These are phyloP conservation scores for Saccopteryx leptura DNA, from an alignment of 2,113 vertebrate species.

Conservation along the genomic window DNA sequence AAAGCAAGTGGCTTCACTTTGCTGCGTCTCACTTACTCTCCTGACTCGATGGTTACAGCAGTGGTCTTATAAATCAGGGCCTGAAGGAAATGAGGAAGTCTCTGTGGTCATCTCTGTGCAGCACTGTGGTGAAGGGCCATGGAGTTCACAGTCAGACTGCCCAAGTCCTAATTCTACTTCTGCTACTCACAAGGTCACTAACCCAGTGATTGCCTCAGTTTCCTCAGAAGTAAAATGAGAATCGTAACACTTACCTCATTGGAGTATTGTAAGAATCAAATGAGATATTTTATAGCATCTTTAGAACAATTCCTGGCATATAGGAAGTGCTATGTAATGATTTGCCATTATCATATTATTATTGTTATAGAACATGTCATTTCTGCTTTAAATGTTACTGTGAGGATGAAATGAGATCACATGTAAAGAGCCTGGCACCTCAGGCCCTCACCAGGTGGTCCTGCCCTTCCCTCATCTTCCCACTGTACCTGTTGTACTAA, in stretches of 20 bases:
- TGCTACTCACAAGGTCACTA: neutral
- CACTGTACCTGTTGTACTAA: neutral
- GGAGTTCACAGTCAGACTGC: neutral
- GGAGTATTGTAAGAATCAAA: constrained; percentile 9
- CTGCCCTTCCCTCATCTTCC: neutral
- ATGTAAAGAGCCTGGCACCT: neutral
- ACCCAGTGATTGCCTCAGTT: neutral
- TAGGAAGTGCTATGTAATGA: neutral
- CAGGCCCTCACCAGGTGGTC: neutral
- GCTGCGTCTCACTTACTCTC: neutral
- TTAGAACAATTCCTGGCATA: constrained; percentile 22
- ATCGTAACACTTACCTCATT: neutral
- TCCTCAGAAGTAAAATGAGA: constrained; percentile 7
- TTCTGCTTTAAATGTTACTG: neutral
- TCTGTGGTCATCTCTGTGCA: neutral
- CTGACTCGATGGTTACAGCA: neutral
- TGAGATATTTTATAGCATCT: constrained; percentile 2
- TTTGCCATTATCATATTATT: neutral
- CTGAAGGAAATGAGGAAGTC: neutral
- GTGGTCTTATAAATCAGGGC: neutral
- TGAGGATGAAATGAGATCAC: neutral
- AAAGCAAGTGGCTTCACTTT: neutral
- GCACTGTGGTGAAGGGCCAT: neutral
- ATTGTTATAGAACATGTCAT: constrained; percentile 15
- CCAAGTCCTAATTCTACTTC: neutral